Percentiles rank a stretch among this genome's conserved stretches.
phyloP scores from a whole-genome alignment of 2,113 vertebrate genomes.

The Nesospiza acunhae region DNA sequence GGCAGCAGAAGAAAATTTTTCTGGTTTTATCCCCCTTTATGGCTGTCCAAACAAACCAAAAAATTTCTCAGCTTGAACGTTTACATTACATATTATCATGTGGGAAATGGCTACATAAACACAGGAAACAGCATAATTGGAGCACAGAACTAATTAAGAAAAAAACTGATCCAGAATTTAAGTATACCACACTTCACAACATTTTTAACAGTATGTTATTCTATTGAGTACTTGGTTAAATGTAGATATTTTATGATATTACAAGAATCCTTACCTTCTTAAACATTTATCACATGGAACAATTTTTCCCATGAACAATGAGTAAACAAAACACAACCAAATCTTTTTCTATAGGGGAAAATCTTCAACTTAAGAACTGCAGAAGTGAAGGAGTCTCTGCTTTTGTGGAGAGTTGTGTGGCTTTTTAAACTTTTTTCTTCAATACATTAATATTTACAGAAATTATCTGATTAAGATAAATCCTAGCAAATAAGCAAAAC shows the following conservation, averaged over 20 bases:
- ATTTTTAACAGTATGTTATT: neutral
- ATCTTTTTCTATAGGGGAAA: neutral
- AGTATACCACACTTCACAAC: neutral
- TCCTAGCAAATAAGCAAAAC: slow-evolving; percentile 28
- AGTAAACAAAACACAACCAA: neutral
- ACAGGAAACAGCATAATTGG: slow-evolving; percentile 61
- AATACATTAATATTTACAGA: neutral
- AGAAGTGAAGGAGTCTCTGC: neutral
- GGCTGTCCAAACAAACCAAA: neutral
- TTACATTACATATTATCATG: slow-evolving; percentile 64
- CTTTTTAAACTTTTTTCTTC: neutral
- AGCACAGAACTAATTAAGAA: slow-evolving; percentile 31
- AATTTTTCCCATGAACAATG: neutral
- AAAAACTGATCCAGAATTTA: neutral
- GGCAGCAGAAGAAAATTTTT: neutral
- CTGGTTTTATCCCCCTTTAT: neutral
- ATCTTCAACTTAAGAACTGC: neutral
- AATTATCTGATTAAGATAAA: neutral
- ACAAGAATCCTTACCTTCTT: slow-evolving; percentile 35
- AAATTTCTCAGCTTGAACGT: slow-evolving; percentile 13
- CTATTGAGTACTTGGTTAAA: neutral
- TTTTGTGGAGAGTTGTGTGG: neutral
- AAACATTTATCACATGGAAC: neutral
- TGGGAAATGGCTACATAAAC: slow-evolving; percentile 63
- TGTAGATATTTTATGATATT: neutral